Percentiles rank a stretch among this genome's conserved stretches.
Conservation (phyloP, 30 jellyfish, hydroid and myxozoan genomes). For the Hydractinia echinata region DNA sequence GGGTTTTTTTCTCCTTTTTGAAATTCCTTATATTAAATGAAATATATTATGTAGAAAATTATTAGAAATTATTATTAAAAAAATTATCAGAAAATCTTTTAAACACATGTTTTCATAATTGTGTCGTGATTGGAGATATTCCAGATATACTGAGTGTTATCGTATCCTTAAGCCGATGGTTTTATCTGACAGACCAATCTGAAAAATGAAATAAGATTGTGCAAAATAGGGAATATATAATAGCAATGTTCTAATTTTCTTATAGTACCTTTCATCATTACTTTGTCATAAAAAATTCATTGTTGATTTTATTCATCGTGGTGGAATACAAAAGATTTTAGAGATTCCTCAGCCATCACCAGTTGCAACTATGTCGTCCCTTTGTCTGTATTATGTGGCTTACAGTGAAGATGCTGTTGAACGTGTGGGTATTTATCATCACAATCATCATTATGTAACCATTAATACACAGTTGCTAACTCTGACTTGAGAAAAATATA, state of each 20-base stretch:
- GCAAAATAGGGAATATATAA: too few relatives aligned
- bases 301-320: constrained; percentile 68
- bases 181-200: too few relatives aligned
- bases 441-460: not conserved
- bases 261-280: constrained; percentile 67
- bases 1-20: too few relatives aligned
- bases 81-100: not conserved
- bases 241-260: not conserved
- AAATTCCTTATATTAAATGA: not conserved
- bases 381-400: constrained; percentile 68
- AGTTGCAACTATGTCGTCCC: constrained; percentile 76
- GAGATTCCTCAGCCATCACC: constrained; percentile 80
- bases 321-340: constrained; percentile 73
- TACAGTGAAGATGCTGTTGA: constrained; percentile 79
- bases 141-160: not conserved
- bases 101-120: not conserved
- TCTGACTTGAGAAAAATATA: not conserved
- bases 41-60: too few relatives aligned
- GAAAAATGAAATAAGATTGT: not conserved
- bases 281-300: constrained; percentile 86
- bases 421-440: constrained; percentile 41
- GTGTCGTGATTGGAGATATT: not conserved
- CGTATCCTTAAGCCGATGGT: not conserved
- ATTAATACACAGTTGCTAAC: not conserved
- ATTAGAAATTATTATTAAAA: too few relatives aligned